Conservation (phyloP, 2,888 invertebrate genomes). For the Polymixis flavicincta region DNA sequence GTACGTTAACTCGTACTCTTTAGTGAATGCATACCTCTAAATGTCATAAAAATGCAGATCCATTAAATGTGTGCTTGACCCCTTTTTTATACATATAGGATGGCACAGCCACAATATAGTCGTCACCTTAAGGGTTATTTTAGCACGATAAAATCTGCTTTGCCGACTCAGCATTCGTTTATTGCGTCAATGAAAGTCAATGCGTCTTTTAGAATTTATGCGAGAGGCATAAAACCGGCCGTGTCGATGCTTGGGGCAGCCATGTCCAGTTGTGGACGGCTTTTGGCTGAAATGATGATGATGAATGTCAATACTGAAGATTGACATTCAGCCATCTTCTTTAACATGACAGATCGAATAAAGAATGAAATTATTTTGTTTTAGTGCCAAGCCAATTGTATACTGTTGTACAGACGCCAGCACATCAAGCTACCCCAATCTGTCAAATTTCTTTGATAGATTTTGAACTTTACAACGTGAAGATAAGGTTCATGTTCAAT, state of each 20-base stretch:
- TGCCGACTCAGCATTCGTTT: not conserved
- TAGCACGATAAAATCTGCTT: not conserved
- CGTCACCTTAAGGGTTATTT: not conserved
- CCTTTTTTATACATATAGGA: constrained; percentile 20
- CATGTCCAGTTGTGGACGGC: no score
- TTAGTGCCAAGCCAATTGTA: not conserved
- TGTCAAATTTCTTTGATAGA: no score
- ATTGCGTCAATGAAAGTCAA: not conserved
- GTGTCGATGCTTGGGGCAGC: no score
- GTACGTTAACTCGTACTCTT: constrained; percentile 10
- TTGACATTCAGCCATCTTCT: not conserved
- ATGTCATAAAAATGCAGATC: constrained; percentile 29
- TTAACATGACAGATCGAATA: not conserved
- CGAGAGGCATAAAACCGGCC: no score
- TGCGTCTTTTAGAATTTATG: no score
- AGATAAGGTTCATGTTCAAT: no score
- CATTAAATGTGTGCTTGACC: constrained; percentile 29
- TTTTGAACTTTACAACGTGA: no score
- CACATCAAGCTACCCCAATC: no score
- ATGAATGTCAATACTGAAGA: no score
- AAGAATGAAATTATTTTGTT: not conserved
- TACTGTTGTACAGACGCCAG: no score
- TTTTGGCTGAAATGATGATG: no score
- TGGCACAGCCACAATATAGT: no score
- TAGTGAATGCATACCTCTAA: not conserved